Conservation (phyloP, 2,888 invertebrate genomes). For the Leptinotarsa peninsularis region DNA sequence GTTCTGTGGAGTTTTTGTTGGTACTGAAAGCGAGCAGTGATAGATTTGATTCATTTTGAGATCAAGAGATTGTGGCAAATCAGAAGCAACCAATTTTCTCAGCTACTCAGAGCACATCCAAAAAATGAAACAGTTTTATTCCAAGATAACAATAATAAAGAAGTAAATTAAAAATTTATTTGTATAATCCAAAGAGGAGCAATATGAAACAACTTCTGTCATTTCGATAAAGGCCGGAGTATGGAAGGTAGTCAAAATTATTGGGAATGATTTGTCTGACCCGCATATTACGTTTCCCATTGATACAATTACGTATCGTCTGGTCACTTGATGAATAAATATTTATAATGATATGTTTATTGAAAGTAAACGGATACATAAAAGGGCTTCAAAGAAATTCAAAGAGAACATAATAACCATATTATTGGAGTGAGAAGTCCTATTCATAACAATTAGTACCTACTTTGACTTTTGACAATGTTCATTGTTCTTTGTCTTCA, state of each 20-base stretch:
- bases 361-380: background rate
- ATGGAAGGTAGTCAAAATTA: background rate
- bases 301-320: background rate
- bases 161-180: background rate
- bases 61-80: too few species aligned
- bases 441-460: too few species aligned
- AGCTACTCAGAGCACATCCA: too few species aligned
- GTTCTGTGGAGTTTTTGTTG: too few species aligned
- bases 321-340: background rate
- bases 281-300: background rate
- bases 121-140: too few species aligned
- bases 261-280: background rate
- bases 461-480: too few species aligned
- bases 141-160: too few species aligned
- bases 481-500: too few species aligned
- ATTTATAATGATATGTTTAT: conserved; percentile 10
- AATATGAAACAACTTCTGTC: too few species aligned
- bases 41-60: too few species aligned
- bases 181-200: background rate
- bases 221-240: background rate
- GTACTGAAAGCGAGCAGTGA: too few species aligned
- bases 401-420: background rate
- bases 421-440: background rate
- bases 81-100: too few species aligned
- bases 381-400: background rate